phyloP scores from a whole-genome alignment of 2,888 invertebrate species.

The Pyrrhia umbra region DNA sequence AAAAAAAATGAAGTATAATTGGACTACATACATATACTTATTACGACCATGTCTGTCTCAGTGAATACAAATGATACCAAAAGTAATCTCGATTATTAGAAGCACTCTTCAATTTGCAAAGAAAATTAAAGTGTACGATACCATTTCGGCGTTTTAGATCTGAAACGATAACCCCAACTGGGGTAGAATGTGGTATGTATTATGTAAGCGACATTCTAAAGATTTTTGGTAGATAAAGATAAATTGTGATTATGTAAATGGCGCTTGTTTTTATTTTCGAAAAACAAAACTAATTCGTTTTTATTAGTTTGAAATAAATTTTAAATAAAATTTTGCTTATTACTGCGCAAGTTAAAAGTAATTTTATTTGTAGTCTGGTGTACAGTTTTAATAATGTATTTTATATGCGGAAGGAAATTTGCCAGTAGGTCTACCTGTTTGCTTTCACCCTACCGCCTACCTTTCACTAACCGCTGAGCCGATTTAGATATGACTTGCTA shows the following conservation, averaged over 20 bases:
- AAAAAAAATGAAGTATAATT: neutral
- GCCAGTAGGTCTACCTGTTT: no score
- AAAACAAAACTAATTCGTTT: neutral
- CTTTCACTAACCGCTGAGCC: no score
- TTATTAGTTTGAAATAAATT: no score
- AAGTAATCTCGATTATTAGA: slow-evolving; percentile 22
- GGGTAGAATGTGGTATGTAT: slow-evolving; percentile 29
- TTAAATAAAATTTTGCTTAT: no score
- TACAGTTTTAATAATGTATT: no score
- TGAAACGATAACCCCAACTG: slow-evolving; percentile 37
- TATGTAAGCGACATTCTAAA: slow-evolving; percentile 36
- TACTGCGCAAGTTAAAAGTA: no score
- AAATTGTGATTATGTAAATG: slow-evolving; percentile 11
- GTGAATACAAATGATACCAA: slow-evolving; percentile 7
- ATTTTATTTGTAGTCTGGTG: no score
- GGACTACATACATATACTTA: neutral
- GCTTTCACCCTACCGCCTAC: no score
- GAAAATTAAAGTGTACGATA: slow-evolving; percentile 36
- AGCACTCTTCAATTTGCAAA: slow-evolving; percentile 30
- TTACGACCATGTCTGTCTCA: neutral
- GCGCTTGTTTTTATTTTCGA: neutral
- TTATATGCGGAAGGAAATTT: no score
- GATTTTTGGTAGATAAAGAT: slow-evolving; percentile 24
- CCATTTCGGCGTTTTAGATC: slow-evolving; percentile 29
- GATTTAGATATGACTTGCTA: no score